phyloP scores from a whole-genome alignment of 2,113 vertebrate species.

The Planiliza haematocheilus region DNA sequence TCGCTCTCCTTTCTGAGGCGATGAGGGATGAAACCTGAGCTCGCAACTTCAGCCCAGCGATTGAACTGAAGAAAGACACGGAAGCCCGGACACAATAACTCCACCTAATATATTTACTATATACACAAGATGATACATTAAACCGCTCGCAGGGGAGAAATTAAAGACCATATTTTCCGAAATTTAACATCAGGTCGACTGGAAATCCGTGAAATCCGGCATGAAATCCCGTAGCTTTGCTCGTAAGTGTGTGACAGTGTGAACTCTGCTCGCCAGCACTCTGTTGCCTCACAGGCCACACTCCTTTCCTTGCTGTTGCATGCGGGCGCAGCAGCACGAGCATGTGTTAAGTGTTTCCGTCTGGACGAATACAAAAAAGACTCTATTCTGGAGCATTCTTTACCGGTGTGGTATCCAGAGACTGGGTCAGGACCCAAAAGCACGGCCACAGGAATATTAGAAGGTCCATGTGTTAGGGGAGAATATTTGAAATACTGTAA shows the following conservation, averaged over 20 bases:
- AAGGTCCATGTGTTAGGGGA: slow-evolving; percentile 31
- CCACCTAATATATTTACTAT: not conserved
- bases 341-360: slow-evolving; percentile 75
- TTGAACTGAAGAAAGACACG: slow-evolving; percentile 57
- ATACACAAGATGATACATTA: not conserved
- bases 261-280: slow-evolving; percentile 34
- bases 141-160: not conserved
- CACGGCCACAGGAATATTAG: slow-evolving; percentile 47
- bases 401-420: slow-evolving; percentile 59
- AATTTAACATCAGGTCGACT: not conserved
- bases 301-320: slow-evolving; percentile 53
- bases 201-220: slow-evolving; percentile 36
- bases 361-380: slow-evolving; percentile 72
- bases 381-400: slow-evolving; percentile 67
- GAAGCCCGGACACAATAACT: slow-evolving; percentile 10
- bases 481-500: slow-evolving; percentile 26
- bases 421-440: slow-evolving; percentile 55
- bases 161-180: not conserved
- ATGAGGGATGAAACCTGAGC: slow-evolving; percentile 71
- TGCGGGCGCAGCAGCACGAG: slow-evolving; percentile 58
- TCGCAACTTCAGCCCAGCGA: slow-evolving; percentile 38
- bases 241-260: slow-evolving; percentile 54
- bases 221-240: slow-evolving; percentile 38
- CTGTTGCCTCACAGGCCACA: slow-evolving; percentile 51
- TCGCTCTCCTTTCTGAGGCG: slow-evolving; percentile 39